These are phyloP conservation scores for Triplophysa bombifrons DNA, from an alignment of 2,797 vertebrate species.

Conservation along the genomic window DNA sequence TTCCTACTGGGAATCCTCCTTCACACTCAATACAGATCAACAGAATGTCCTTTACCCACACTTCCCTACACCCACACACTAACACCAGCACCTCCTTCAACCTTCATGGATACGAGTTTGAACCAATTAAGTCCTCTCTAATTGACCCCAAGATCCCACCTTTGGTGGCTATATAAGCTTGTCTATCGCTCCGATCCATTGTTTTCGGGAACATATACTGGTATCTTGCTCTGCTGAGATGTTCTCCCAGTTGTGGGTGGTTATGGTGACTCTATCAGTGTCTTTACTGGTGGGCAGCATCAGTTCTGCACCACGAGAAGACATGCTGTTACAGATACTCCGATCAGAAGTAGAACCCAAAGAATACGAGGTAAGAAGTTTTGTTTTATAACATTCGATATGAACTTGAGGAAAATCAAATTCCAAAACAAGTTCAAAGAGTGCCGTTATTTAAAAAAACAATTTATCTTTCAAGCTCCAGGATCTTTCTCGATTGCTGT, in stretches of 20 bases:
- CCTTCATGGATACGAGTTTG: constrained; percentile 40
- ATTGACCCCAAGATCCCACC: constrained; percentile 24
- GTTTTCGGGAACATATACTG: background rate
- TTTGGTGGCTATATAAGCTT: constrained; percentile 63
- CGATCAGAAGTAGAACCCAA: constrained; percentile 55
- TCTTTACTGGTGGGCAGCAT: constrained; percentile 62
- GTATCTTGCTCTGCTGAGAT: constrained; percentile 51
- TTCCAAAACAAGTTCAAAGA: background rate
- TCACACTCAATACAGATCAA: constrained; percentile 31
- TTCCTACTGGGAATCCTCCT: constrained; percentile 45
- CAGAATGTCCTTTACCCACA: constrained; percentile 24
- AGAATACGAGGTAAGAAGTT: constrained; percentile 65
- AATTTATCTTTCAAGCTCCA: constrained; percentile 47
- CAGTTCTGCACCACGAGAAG: constrained; percentile 57
- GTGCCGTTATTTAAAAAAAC: background rate
- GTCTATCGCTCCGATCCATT: background rate
- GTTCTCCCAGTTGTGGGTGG: constrained; percentile 61
- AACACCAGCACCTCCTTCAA: constrained; percentile 25
- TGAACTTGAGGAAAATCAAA: background rate
- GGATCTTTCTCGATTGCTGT: constrained; percentile 64
- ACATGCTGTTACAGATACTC: constrained; percentile 60
- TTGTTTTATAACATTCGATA: background rate
- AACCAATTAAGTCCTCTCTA: constrained; percentile 67
- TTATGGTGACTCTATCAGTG: constrained; percentile 64
- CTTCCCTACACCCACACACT: constrained; percentile 37